These are phyloP conservation scores for Cydia splendana DNA, from an alignment of 1,140 invertebrate genomes.

Conservation along the genomic window DNA sequence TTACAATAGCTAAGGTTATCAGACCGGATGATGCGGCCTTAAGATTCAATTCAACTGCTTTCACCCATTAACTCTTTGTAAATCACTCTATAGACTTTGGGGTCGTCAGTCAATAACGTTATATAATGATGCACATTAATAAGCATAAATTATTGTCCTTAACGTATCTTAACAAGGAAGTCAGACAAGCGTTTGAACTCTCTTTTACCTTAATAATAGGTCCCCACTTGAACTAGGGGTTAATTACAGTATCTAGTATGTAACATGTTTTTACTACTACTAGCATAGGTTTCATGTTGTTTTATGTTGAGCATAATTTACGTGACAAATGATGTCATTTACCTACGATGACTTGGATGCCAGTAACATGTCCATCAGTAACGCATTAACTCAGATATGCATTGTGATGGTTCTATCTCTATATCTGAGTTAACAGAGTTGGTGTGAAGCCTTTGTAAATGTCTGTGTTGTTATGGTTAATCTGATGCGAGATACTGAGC, in stretches of 20 bases:
- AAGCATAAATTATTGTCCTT: conserved; percentile 47
- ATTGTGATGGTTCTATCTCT: conserved; percentile 17
- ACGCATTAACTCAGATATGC: conserved; percentile 31
- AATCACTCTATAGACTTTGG: conserved; percentile 44
- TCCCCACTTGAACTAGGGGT: conserved; percentile 40
- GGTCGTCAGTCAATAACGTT: conserved; percentile 41
- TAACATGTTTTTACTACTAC: conserved; percentile 9
- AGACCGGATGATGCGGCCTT: conserved; percentile 70
- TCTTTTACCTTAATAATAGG: conserved; percentile 32
- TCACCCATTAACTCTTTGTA: conserved; percentile 62
- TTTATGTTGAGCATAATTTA: conserved; percentile 18
- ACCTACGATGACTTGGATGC: not conserved
- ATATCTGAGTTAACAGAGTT: not conserved
- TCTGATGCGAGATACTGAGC: too few species aligned
- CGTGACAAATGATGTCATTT: conserved; percentile 30
- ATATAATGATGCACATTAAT: conserved; percentile 49
- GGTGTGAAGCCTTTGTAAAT: not conserved
- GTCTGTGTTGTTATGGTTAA: too few species aligned
- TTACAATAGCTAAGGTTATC: conserved; percentile 68
- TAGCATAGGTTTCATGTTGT: conserved; percentile 1
- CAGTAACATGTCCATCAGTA: conserved; percentile 22
- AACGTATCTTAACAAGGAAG: conserved; percentile 39
- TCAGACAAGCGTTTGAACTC: conserved; percentile 38
- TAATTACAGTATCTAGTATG: conserved; percentile 40
- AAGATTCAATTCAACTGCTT: conserved; percentile 61